Evolutionary conservation across 1,140 invertebrate species (phyloP).

Genomic region (Halesus radiatus): DNA sequence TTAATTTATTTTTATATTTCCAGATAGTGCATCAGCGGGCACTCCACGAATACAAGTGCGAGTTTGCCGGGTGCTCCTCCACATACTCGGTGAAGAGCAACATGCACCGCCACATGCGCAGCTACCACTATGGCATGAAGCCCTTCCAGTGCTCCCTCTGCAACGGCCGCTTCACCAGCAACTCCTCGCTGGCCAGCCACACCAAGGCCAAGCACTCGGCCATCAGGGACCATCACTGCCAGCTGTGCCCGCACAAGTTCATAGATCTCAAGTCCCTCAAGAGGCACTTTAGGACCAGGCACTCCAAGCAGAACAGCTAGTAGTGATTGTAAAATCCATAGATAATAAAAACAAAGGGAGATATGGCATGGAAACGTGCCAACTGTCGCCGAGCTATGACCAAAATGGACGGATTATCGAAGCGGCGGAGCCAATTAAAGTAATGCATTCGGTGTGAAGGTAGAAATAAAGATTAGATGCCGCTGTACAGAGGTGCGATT

Average conservation of each 20-base stretch:
- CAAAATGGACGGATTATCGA: too few relatives aligned
- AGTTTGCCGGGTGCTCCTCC: slow-evolving; percentile 35
- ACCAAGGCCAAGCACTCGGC: slow-evolving; percentile 4
- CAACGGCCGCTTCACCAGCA: slow-evolving; percentile 38
- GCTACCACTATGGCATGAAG: slow-evolving; percentile 48
- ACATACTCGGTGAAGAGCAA: slow-evolving; percentile 41
- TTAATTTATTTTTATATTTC: not conserved
- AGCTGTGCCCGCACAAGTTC: slow-evolving; percentile 5
- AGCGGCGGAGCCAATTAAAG: too few relatives aligned
- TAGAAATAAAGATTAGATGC: too few relatives aligned
- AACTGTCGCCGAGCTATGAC: too few relatives aligned
- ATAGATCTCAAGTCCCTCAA: slow-evolving; percentile 20
- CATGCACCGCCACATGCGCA: slow-evolving; percentile 48
- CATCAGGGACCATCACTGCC: slow-evolving; percentile 15
- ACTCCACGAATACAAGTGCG: slow-evolving; percentile 32
- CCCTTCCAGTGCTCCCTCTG: slow-evolving; percentile 36
- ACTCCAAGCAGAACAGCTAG: slow-evolving; percentile 10
- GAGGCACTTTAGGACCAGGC: not conserved
- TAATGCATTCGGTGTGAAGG: too few relatives aligned
- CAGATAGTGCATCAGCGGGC: slow-evolving; percentile 35
- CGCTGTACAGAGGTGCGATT: too few relatives aligned
- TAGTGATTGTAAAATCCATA: not conserved
- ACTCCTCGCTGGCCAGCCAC: slow-evolving; percentile 33
- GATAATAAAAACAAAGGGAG: too few relatives aligned
- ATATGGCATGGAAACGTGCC: too few relatives aligned